Evolutionary conservation across 2,797 vertebrate species (phyloP).

Genomic region (Apogon talboti): DNA sequence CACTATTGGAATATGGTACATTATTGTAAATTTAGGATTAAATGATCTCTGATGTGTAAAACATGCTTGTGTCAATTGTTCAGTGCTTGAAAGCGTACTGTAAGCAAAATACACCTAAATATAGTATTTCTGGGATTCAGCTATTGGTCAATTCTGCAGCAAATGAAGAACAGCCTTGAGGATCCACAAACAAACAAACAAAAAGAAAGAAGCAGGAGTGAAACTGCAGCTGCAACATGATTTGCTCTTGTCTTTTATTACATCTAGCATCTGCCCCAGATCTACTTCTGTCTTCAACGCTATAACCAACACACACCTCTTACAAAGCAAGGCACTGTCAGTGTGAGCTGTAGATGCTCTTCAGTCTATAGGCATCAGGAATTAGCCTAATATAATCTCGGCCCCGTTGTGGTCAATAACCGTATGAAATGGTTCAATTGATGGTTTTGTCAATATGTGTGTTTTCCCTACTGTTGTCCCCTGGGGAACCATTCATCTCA

Average conservation of each 20-base stretch:
- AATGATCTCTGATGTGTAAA: not conserved
- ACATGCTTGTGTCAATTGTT: no score
- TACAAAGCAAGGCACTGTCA: conserved; percentile 2
- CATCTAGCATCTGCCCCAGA: conserved; percentile 31
- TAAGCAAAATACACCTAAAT: no score
- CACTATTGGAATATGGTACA: not conserved
- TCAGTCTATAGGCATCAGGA: conserved; percentile 25
- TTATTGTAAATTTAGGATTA: not conserved
- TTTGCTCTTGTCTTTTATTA: conserved; percentile 31
- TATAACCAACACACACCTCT: conserved; percentile 13
- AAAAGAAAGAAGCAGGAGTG: no score
- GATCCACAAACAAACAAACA: not conserved
- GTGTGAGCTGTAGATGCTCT: conserved; percentile 5
- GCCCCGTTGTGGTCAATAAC: conserved; percentile 9
- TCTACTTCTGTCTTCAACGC: conserved; percentile 40
- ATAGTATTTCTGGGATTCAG: not conserved
- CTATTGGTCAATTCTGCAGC: conserved; percentile 8
- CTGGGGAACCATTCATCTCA: conserved; percentile 39
- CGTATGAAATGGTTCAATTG: conserved; percentile 29
- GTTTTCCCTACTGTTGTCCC: conserved; percentile 35
- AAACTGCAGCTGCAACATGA: conserved; percentile 3
- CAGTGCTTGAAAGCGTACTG: no score
- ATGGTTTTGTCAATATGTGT: conserved; percentile 44
- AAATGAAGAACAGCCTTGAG: not conserved
- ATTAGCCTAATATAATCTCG: conserved; percentile 22